Conservation (phyloP, 53 echinoderm and acorn worm species). For the Stichopus horrens region DNA sequence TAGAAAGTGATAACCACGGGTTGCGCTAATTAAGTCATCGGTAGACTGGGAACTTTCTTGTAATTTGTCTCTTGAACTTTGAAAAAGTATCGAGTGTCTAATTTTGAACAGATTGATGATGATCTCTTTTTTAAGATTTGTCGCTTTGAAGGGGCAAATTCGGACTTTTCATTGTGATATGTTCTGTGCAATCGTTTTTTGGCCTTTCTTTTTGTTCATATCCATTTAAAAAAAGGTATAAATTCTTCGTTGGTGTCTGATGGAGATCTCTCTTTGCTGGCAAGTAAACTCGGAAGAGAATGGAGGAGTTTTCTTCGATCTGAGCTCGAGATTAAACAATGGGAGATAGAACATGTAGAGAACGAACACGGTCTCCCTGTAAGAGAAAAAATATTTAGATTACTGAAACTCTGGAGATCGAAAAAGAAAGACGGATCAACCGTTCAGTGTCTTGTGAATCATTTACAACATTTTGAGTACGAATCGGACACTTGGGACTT, state of each 20-base stretch:
- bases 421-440: neutral
- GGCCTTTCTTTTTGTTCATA: neutral
- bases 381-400: neutral
- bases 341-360: neutral
- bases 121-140: too few species aligned
- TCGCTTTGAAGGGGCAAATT: too few species aligned
- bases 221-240: neutral
- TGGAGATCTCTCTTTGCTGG: neutral
- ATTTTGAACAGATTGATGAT: too few species aligned
- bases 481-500: neutral
- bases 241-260: neutral
- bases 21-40: too few species aligned
- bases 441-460: neutral
- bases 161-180: too few species aligned
- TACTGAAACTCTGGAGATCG: neutral
- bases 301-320: neutral
- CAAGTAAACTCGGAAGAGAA: slow-evolving; percentile 6
- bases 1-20: too few species aligned
- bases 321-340: neutral
- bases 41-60: too few species aligned
- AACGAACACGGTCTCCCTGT: neutral
- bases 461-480: neutral
- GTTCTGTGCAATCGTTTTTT: too few species aligned
- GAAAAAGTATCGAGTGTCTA: too few species aligned
- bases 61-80: too few species aligned